Evolutionary conservation across 2,888 invertebrate species (phyloP).

Genomic region (Mythimna lalbum): DNA sequence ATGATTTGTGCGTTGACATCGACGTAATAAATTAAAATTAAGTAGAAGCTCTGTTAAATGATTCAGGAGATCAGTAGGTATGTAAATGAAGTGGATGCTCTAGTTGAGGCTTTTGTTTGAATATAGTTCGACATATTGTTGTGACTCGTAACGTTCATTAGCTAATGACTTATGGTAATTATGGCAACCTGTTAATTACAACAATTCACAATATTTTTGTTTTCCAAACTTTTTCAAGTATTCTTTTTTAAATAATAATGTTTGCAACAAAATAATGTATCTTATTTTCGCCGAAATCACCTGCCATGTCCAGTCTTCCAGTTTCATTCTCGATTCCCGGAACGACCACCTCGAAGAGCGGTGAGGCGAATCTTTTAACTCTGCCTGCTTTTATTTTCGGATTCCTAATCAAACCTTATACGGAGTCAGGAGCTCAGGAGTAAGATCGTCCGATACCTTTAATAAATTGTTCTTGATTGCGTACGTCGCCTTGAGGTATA

Average conservation of each 20-base stretch:
- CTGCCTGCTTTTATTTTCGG: slow-evolving; percentile 61
- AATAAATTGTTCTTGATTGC: slow-evolving; percentile 64
- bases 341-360: slow-evolving; percentile 48
- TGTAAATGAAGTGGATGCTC: slow-evolving; percentile 13
- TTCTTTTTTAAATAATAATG: background rate
- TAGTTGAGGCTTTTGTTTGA: slow-evolving; percentile 15
- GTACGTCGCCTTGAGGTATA: slow-evolving; percentile 46
- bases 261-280: background rate
- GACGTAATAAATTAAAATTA: background rate
- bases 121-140: slow-evolving; percentile 4
- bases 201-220: too few relatives aligned
- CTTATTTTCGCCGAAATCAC: slow-evolving; percentile 30
- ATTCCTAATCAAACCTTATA: slow-evolving; percentile 59
- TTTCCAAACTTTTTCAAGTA: background rate
- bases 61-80: slow-evolving; percentile 6
- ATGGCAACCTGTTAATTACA: background rate
- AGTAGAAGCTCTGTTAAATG: background rate
- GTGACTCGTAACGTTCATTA: background rate
- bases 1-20: slow-evolving; percentile 25
- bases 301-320: slow-evolving; percentile 53
- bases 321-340: slow-evolving; percentile 45
- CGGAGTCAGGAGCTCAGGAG: slow-evolving; percentile 53
- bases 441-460: slow-evolving; percentile 60
- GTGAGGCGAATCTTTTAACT: slow-evolving; percentile 51
- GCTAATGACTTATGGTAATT: background rate